phyloP scores from a whole-genome alignment of 2,888 invertebrate species.

The Imbricaverruca yamaguchii region DNA sequence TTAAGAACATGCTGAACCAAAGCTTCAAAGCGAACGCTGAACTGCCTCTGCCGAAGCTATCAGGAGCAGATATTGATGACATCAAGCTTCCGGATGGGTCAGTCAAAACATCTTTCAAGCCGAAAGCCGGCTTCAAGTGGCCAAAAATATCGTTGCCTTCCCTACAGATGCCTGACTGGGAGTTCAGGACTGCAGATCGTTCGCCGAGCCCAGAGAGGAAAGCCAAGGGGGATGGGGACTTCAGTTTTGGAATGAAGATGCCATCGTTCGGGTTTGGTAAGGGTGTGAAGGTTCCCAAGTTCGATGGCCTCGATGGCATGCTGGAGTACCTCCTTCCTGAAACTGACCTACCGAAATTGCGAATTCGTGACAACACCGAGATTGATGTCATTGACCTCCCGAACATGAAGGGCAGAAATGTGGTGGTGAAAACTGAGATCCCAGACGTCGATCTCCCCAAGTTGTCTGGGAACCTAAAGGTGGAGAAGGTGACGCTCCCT shows the following conservation, averaged over 20 bases:
- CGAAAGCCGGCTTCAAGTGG: too few species aligned
- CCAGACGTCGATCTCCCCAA: neutral
- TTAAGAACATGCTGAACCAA: neutral
- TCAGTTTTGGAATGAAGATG: too few species aligned
- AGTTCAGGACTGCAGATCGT: too few species aligned
- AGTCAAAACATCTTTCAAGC: neutral
- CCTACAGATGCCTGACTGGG: too few species aligned
- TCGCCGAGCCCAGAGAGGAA: too few species aligned
- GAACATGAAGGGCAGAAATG: neutral
- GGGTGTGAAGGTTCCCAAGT: neutral
- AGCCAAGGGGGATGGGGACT: too few species aligned
- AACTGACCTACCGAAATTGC: neutral
- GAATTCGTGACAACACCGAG: neutral
- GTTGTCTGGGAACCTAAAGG: neutral
- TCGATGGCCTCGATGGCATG: constrained; percentile 1
- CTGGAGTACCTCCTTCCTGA: neutral
- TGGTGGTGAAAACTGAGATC: neutral
- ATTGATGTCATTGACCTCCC: neutral
- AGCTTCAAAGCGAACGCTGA: too few species aligned
- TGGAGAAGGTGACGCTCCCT: neutral
- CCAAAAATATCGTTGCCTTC: too few species aligned
- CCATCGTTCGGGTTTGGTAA: neutral
- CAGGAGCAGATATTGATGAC: neutral
- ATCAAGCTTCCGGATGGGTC: neutral
- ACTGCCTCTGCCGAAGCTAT: too few species aligned